Evolutionary conservation across 2,888 invertebrate genomes (phyloP).

Genomic region (Parnassius glacialis): DNA sequence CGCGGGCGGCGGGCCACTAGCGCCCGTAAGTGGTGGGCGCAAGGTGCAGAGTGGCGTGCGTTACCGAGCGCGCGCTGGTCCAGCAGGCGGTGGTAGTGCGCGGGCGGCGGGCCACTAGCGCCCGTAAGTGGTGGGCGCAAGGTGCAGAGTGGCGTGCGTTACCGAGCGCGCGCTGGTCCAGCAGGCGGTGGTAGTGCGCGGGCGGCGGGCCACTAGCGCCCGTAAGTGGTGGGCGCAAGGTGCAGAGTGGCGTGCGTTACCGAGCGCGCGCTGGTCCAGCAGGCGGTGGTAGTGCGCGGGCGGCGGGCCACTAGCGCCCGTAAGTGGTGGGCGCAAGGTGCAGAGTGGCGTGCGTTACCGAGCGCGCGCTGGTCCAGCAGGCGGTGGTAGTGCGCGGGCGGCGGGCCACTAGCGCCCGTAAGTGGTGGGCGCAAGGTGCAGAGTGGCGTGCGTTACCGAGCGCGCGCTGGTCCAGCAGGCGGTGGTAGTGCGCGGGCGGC

Average conservation of each 20-base stretch:
- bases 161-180: conserved; percentile 19
- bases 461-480: conserved; percentile 19
- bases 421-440: no score
- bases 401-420: no score
- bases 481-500: neutral
- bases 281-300: neutral
- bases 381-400: neutral
- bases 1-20: neutral
- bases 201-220: neutral
- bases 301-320: no score
- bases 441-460: neutral
- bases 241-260: neutral
- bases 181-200: neutral
- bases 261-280: conserved; percentile 18
- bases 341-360: neutral
- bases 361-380: conserved; percentile 19
- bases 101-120: neutral
- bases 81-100: neutral
- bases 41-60: no score
- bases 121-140: no score
- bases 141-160: no score
- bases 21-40: no score
- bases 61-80: conserved; percentile 19
- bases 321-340: no score
- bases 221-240: no score